Base-by-base conservation (phyloP, 2,797 vertebrate genomes). In the Falco cherrug region DNA sequence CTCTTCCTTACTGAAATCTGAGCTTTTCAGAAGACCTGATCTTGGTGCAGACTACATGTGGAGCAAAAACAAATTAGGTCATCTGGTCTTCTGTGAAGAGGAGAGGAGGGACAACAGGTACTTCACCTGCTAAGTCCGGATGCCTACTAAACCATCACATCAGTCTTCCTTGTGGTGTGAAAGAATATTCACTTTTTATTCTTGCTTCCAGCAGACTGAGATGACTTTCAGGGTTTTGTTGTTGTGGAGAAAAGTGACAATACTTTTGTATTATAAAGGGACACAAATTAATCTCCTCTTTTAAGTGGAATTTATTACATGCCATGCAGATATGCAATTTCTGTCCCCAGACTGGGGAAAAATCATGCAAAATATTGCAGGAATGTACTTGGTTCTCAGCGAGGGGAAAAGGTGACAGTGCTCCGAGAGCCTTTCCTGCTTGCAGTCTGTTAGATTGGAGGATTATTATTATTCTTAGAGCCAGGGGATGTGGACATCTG, bases 401-500 rank as follows among this genome's bases (percentile, higher is more conserved):
- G 41, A 41, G 76, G 47, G 53, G 64, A 76, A 96, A 90, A 93
- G 90, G 86, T 95, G 93, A 95, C 47, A 82, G 84, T 28, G 41
- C 57, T 93, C 50, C 2, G 7, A 65, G 57, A 91, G 78, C 54
- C 45, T 51, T 95, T 93, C 63, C 77, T 76, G 92, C 93, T 84
- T 25, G 1, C 75, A 89, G 56, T 11, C 84, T 87, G 87, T 81
- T 88, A 95, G 64, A 85, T 73, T 95, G 73, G 81, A 97, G 60
- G 74, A 39, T 91, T 96, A 78, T 95, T 97, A 95, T 89, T 95
- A 88, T 92, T 89, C 86, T 95, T 90, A 92, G 73, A 95, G 75
- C 83, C 83, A 96, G 60, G 51, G 74, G 67, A 96, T 89, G 91
- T 84, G 93, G 93, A 95, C 89, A 96, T 97, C 90, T 95, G 93